Evolutionary conservation across 2,797 vertebrate genomes (phyloP), one percentile per base, ranked within the genome.

Genomic region (Amphiprion clarkii): DNA sequence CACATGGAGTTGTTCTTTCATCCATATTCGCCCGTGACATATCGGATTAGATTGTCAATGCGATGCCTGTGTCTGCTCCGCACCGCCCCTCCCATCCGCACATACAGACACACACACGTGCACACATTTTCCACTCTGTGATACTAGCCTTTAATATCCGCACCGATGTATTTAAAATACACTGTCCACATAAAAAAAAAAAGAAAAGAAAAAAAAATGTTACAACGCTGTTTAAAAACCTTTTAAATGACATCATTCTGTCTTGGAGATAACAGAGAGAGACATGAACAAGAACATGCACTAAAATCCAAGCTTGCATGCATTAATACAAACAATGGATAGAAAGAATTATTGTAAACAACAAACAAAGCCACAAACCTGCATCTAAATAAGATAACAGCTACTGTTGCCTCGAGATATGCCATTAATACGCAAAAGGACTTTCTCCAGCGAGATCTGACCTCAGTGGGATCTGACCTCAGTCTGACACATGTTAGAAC

Each of bases 281-380:
- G 71, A 85, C 69, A 66, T 61, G 74, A 79, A 76, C 65, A 81
- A 85, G 54, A 90, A 83, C 74, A 77, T 70, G 79, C 82, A 75
- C 85, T 86, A 74, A 85, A 76, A 82, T 76, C 76, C 88, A 92
- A 95, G 95, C 96, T 96, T 97, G 97, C 97, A 97, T 98, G 97
- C 96, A 49, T 88, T 84, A 78, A 69, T 80, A 76, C 81, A 83
- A 85, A 88, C 94, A 95, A 95, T 93, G 94, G 95, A 96, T 94
- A 93, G 92, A 74, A 58, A 80, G 89, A 94, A 93, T 69, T 81
- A 65, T n/a, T 55, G 60, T 85, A 78, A 83, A 87, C 62, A 67
- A 75, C 76, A 81, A 27, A 67, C 85, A 74, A 87, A 89, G 62
- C 85, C 71, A 85, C 93, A 94, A 93, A 95, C 93, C 94, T 94